A percentile compares a stretch with the other conserved stretches of the same genome.
phyloP scores from a whole-genome alignment of 2,113 vertebrate species.

The Aptenodytes patagonicus region DNA sequence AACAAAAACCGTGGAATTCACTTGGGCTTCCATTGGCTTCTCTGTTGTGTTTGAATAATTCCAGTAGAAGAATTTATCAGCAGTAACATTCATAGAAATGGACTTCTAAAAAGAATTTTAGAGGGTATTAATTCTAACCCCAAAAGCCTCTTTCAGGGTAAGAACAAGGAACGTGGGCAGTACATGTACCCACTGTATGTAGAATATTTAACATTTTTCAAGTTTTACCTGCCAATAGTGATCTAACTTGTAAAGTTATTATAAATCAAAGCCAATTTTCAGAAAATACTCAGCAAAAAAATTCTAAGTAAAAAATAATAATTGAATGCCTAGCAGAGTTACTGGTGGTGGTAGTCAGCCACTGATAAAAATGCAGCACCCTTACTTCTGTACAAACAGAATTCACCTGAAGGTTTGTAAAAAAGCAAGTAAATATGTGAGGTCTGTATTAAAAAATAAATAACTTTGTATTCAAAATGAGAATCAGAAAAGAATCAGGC shows the following conservation, averaged over 20 bases:
- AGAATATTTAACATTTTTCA: neutral
- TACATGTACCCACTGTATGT: neutral
- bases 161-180: neutral
- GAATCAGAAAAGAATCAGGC: neutral
- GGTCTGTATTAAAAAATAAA: neutral
- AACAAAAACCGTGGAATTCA: neutral
- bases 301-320: neutral
- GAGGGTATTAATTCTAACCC: neutral
- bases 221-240: neutral
- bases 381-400: neutral
- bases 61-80: neutral
- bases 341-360: neutral
- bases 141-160: neutral
- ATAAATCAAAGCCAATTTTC: neutral
- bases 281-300: neutral
- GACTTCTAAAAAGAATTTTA: neutral
- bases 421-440: neutral
- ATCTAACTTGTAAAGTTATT: neutral
- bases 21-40: neutral
- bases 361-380: neutral
- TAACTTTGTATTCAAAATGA: neutral
- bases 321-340: neutral
- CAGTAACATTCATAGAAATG: neutral
- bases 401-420: neutral
- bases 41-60: neutral